Evolutionary conservation across 2,888 invertebrate genomes (phyloP).

Genomic region (Ophion ellenae): DNA sequence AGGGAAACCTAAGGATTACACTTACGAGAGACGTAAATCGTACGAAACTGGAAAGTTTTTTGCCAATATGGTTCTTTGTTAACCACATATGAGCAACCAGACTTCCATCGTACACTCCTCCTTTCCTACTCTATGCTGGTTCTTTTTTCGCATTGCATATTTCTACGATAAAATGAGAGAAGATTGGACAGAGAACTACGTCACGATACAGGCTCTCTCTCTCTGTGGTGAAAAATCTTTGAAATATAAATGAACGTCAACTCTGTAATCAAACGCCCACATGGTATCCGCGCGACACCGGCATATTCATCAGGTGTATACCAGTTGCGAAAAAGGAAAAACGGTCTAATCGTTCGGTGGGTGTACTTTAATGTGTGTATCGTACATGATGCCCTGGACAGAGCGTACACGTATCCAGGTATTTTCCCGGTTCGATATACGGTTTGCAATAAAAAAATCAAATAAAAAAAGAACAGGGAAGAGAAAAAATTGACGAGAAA

Average conservation of each 20-base stretch:
- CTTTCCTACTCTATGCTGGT: neutral
- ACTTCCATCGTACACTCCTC: neutral
- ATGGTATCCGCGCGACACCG: constrained; percentile 33
- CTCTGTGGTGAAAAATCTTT: constrained; percentile 49
- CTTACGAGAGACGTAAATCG: no score
- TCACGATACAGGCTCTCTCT: constrained; percentile 39
- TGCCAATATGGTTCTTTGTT: no score
- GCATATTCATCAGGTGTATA: constrained; percentile 43
- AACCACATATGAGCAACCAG: no score
- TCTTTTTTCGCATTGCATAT: constrained; percentile 7
- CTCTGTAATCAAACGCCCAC: constrained; percentile 68
- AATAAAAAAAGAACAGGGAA: constrained; percentile 41
- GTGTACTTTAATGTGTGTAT: constrained; percentile 61
- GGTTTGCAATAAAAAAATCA: constrained; percentile 62
- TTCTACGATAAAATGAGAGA: neutral
- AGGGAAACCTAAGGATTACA: no score
- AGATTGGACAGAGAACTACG: constrained; percentile 3
- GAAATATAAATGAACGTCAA: constrained; percentile 67
- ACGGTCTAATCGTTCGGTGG: constrained; percentile 61
- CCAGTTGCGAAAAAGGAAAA: constrained; percentile 38
- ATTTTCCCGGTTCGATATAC: constrained; percentile 55
- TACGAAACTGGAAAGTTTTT: no score
- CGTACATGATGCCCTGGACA: constrained; percentile 21
- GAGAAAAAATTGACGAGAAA: constrained; percentile 62
- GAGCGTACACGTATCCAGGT: constrained; percentile 56